Percentiles rank a stretch among this genome's conserved stretches.
Evolutionary conservation across 2,888 invertebrate species (phyloP).

Genomic region (Lymantria monacha): DNA sequence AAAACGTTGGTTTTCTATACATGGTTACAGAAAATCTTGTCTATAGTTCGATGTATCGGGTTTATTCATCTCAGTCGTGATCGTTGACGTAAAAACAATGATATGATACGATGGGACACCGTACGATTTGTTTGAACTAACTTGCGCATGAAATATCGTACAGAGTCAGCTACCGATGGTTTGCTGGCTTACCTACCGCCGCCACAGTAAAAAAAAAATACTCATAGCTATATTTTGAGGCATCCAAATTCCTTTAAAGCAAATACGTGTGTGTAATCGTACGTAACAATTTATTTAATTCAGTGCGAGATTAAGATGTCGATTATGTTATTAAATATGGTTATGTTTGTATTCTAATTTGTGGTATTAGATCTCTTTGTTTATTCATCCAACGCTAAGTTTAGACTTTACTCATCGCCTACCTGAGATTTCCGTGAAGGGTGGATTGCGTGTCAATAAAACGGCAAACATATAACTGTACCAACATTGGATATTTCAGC

Average conservation of each 20-base stretch:
- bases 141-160: constrained; percentile 73
- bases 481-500: too few relatives aligned
- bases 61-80: constrained; percentile 38
- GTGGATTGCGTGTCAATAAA: constrained; percentile 65
- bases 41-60: constrained; percentile 28
- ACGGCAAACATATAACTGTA: constrained; percentile 39
- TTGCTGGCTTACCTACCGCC: constrained; percentile 79
- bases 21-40: constrained; percentile 32
- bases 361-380: too few relatives aligned
- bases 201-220: constrained; percentile 61
- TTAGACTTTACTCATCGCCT: constrained; percentile 46
- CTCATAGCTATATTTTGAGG: constrained; percentile 63
- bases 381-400: constrained; percentile 39
- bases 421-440: constrained; percentile 73
- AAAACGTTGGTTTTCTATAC: not conserved
- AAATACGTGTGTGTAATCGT: constrained; percentile 78
- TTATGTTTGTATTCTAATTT: constrained; percentile 33
- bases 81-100: constrained; percentile 58
- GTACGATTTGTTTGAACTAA: constrained; percentile 81
- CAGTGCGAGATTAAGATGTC: constrained; percentile 41
- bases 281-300: constrained; percentile 75
- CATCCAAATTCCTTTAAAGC: constrained; percentile 75
- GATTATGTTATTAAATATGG: constrained; percentile 29
- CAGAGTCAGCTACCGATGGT: constrained; percentile 79
- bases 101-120: constrained; percentile 70